Conservation (phyloP, 2,888 invertebrate genomes). For the Reticulitermes lucifugus region DNA sequence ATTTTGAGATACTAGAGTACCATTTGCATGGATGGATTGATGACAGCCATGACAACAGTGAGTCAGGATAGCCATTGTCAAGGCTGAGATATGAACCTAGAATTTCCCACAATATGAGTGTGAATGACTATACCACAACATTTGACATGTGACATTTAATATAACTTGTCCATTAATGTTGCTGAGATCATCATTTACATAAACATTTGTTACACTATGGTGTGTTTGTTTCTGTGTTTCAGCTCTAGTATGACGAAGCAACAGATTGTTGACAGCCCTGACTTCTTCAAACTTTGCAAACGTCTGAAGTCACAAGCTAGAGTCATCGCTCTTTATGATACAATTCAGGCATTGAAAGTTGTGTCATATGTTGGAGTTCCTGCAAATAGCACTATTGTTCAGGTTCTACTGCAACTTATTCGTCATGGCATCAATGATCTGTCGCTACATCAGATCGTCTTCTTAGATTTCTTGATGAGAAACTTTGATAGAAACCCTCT, state of each 20-base stretch:
- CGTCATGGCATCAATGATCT: constrained; percentile 72
- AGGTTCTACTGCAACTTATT: constrained; percentile 73
- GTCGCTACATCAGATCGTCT: constrained; percentile 71
- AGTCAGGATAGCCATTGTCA: too few species aligned
- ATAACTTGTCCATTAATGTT: too few species aligned
- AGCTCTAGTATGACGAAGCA: constrained; percentile 62
- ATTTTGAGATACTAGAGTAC: too few species aligned
- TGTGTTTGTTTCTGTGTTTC: constrained; percentile 55
- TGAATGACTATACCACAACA: too few species aligned
- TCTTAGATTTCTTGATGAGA: constrained; percentile 70
- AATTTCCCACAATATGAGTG: too few species aligned
- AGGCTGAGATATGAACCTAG: too few species aligned
- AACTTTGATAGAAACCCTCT: constrained; percentile 68
- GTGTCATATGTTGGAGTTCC: constrained; percentile 71
- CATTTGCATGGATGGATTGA: too few species aligned
- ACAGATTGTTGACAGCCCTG: constrained; percentile 67
- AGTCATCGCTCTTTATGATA: constrained; percentile 66
- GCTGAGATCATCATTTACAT: too few species aligned
- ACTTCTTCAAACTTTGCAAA: constrained; percentile 71
- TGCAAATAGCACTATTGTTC: constrained; percentile 69
- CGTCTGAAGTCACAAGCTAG: constrained; percentile 69
- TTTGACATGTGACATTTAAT: too few species aligned
- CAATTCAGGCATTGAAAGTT: constrained; percentile 71
- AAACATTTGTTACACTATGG: too few species aligned
- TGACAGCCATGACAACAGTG: too few species aligned